Base-by-base conservation (phyloP, 2,113 vertebrate species). In the Oreochromis aureus region DNA sequence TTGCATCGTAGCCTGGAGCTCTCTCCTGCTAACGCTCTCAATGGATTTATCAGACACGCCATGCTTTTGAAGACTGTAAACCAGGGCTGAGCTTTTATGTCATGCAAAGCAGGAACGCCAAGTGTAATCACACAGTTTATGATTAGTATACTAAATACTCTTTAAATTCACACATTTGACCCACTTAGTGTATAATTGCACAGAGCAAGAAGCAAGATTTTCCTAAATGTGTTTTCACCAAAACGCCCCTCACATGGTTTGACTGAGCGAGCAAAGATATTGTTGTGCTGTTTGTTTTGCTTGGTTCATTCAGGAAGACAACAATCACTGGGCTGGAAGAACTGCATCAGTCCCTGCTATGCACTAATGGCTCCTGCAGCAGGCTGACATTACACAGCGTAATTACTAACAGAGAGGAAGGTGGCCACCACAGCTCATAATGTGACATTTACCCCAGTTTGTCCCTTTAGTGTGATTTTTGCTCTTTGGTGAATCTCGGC, bases 1-100 rank as follows among this genome's bases (percentile, higher is more conserved):
- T 93, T 94, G 91, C 88, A 87, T 85, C 84, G 63, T 93, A 91
- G 92, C 91, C 93, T 53, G 54, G 51, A 93, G 87, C 87, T 79
- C 78, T 84, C 82, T 88, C 87, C 93, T 89, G 61, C 83, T 92
- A 89, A 88, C 61, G 53, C 76, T 86, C 89, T 79, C 90, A 4
- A 61, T 71, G 90, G 88, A 95, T 95, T 95, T 90, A 94, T 94
- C 94, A 24, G 46, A 94, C 92, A 92, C 22, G 34, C 82, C 32
- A 53, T 27, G 86, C 83, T 90, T 93, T 83, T 87, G 89, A 89
- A 86, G 87, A 89, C 83, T 87, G 89, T 94, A 95, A 91, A 94
- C 94, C 93, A 94, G 76, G 83, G 86, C 69, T 22, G 27, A 91
- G 91, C 81, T 91, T 89, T 94, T 56, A 81, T 82, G 78, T 88